These are phyloP conservation scores for Tetranychus cinnabarinus DNA, from an alignment of 1,140 invertebrate species.

Conservation along the genomic window DNA sequence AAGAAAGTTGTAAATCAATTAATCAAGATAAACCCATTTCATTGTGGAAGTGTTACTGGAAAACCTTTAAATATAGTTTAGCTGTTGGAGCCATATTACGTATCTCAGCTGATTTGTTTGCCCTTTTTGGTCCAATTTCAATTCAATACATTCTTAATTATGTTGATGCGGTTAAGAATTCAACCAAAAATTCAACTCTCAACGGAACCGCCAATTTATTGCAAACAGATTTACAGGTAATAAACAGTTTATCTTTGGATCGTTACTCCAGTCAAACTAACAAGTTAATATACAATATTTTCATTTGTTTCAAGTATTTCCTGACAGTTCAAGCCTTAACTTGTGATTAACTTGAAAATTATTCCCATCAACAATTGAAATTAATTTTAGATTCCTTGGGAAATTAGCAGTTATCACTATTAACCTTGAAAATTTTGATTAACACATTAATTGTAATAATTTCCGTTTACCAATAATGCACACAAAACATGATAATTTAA, in stretches of 20 bases:
- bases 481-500: too few relatives aligned
- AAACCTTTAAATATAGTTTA: slow-evolving; percentile 43
- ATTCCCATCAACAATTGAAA: too few relatives aligned
- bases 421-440: too few relatives aligned
- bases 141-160: slow-evolving; percentile 46
- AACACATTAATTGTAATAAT: too few relatives aligned
- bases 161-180: slow-evolving; percentile 20
- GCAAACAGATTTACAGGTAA: not conserved
- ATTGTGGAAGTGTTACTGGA: slow-evolving; percentile 40
- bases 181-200: not conserved
- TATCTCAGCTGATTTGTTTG: slow-evolving; percentile 45
- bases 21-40: slow-evolving; percentile 8
- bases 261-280: too few relatives aligned
- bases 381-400: too few relatives aligned
- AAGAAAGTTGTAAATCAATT: not conserved
- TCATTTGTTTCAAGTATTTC: too few relatives aligned
- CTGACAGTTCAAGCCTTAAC: too few relatives aligned
- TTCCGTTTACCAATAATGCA: too few relatives aligned
- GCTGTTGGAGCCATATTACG: slow-evolving; percentile 40
- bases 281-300: too few relatives aligned
- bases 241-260: not conserved
- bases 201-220: not conserved
- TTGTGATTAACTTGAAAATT: too few relatives aligned
- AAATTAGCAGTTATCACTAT: too few relatives aligned
- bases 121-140: slow-evolving; percentile 46